Percentiles rank a stretch among this genome's conserved stretches.
phyloP scores from a whole-genome alignment of 2,113 vertebrate genomes.

The Istiophorus platypterus region DNA sequence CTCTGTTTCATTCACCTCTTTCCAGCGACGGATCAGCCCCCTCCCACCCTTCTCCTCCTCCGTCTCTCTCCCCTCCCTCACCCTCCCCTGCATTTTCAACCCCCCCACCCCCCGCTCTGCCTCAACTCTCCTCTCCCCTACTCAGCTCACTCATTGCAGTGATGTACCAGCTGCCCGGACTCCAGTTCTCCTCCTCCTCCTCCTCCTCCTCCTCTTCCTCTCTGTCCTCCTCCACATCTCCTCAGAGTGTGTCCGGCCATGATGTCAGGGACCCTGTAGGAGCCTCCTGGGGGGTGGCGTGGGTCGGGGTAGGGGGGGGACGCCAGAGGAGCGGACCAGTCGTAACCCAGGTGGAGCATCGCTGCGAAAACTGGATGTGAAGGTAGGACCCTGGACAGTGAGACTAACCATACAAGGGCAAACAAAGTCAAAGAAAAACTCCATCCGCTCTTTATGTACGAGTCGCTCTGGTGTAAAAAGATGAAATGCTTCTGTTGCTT shows the following conservation, averaged over 20 bases:
- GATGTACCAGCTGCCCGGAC: slow-evolving; percentile 68
- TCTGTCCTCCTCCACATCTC: slow-evolving; percentile 31
- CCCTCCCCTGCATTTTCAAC: slow-evolving; percentile 24
- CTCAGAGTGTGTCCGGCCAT: slow-evolving; percentile 42
- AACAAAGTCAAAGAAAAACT: not conserved
- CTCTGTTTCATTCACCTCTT: slow-evolving; percentile 27
- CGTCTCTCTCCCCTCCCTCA: not conserved
- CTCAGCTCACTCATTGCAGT: slow-evolving; percentile 66
- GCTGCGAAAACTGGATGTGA: slow-evolving; percentile 55
- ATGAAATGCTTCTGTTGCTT: slow-evolving; percentile 15
- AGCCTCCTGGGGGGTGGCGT: no score
- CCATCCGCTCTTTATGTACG: not conserved
- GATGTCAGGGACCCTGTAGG: slow-evolving; percentile 44
- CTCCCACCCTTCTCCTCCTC: not conserved
- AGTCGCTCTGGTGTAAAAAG: not conserved
- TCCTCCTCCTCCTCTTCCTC: slow-evolving; percentile 32
- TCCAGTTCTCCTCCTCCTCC: slow-evolving; percentile 56
- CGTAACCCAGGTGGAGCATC: slow-evolving; percentile 28
- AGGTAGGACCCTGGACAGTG: slow-evolving; percentile 50
- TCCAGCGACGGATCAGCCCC: slow-evolving; percentile 37
- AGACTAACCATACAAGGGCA: not conserved
- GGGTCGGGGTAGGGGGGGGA: no score
- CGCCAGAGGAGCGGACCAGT: not conserved
- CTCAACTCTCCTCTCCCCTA: slow-evolving; percentile 42
- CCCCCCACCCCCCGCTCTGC: no score